Percentiles rank a stretch among this genome's conserved stretches.
These are phyloP conservation scores for Mirza zaza DNA, from an alignment of 2,113 vertebrate species.

Conservation along the genomic window DNA sequence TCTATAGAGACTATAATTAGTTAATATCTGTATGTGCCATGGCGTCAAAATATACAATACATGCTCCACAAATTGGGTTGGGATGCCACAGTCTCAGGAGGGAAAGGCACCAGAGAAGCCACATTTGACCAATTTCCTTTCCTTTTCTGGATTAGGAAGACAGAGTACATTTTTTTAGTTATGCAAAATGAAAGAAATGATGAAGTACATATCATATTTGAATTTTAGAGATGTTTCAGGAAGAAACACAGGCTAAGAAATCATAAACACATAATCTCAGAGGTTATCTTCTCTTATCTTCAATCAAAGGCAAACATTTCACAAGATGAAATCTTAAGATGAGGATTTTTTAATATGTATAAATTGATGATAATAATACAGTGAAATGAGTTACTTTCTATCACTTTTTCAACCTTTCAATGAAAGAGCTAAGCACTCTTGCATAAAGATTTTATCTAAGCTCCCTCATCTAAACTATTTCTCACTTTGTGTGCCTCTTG, in stretches of 20 bases:
- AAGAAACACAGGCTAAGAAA: constrained; percentile 12
- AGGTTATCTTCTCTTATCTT: neutral
- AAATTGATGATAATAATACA: neutral
- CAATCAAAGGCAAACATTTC: constrained; percentile 34
- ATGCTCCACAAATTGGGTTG: neutral
- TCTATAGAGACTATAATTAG: neutral
- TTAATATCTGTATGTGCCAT: neutral
- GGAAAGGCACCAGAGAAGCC: neutral
- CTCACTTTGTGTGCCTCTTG: neutral
- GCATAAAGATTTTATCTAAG: neutral
- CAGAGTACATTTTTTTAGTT: neutral
- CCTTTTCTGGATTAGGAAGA: neutral
- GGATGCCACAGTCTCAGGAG: neutral
- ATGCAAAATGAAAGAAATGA: constrained; percentile 33
- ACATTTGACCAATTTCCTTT: neutral
- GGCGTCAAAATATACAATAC: neutral
- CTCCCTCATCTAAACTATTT: neutral
- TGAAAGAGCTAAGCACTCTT: neutral
- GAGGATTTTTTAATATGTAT: neutral
- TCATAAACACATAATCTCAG: neutral
- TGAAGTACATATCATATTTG: neutral
- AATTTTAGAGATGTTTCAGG: neutral
- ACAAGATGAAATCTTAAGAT: constrained; percentile 11
- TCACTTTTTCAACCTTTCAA: neutral
- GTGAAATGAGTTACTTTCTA: neutral